phyloP scores from a whole-genome alignment of 2,888 invertebrate genomes.

The Agrochola lychnidis region DNA sequence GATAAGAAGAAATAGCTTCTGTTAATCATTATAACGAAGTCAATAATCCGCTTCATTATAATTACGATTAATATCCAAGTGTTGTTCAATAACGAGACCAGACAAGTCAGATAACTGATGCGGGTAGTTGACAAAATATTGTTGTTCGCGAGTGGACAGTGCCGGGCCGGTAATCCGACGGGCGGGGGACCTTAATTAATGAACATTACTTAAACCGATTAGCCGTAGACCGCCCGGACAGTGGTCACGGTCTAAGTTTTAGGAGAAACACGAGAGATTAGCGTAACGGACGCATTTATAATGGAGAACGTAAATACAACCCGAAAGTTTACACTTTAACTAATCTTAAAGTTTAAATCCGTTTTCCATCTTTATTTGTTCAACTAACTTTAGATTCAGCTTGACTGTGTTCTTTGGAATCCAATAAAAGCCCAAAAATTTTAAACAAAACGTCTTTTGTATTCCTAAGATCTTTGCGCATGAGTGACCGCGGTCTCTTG shows the following conservation, averaged over 20 bases:
- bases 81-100: constrained; percentile 63
- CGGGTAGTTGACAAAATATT: constrained; percentile 85
- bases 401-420: background rate
- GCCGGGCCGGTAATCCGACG: constrained; percentile 77
- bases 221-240: constrained; percentile 79
- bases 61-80: constrained; percentile 74
- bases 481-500: constrained; percentile 59
- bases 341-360: background rate
- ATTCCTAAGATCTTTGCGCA: constrained; percentile 13
- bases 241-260: constrained; percentile 68
- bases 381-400: background rate
- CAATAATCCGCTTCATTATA: constrained; percentile 67
- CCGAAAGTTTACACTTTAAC: constrained; percentile 35
- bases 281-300: constrained; percentile 61
- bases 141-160: constrained; percentile 76
- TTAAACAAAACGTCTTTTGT: constrained; percentile 13
- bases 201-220: constrained; percentile 87
- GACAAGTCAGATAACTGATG: constrained; percentile 65
- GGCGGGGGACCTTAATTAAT: constrained; percentile 82
- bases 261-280: constrained; percentile 65
- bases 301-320: constrained; percentile 41
- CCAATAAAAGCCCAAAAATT: constrained; percentile 3
- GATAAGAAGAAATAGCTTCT: constrained; percentile 34
- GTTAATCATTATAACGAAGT: constrained; percentile 54
- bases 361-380: constrained; percentile 3